Evolutionary conservation across 2,888 invertebrate species (phyloP), one percentile per base, ranked within the genome.

Genomic region (Camponotus fellah): DNA sequence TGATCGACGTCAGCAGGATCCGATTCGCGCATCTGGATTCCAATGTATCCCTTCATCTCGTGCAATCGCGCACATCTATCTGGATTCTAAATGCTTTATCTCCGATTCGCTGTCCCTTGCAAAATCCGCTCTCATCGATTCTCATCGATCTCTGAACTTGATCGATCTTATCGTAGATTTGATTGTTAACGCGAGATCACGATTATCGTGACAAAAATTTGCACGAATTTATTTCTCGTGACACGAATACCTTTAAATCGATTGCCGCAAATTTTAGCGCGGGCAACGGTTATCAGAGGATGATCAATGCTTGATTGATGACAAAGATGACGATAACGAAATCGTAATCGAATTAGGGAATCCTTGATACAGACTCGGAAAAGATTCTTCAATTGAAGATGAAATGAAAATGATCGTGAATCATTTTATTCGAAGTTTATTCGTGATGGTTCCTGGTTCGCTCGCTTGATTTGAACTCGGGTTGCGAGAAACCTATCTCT

Each of bases 401-500:
- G 56, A 56, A 66, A 43, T 32, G 17, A 46, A 46, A 37, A n/a
- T 14, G 34, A 34, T 49, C 10, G 34, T 37, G 3, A 40, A 26
- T 64, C 21, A 53, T 53, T 53, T 53, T 53, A 53, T 53, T 53
- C 8, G 53, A 49, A 6, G 49, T 49, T 49, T 49, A 49, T 49
- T 17, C 49, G 17, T 49, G 49, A 49, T 49, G 5, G 49, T 17
- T 49, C 49, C 8, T 49, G 17, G 2, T 46, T 46, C 46, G 46
- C 17, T 46, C 5, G 14, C 17, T 46, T 46, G 46, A 10, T 46
- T 17, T 46, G 17, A 8, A n/a, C 8, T 53, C 2, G 49, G 5
- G n/a, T 46, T 46, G 46, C 58, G 58, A 79, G 60, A 58, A 46
- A 60, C 14, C 68, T 68, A 46, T 79, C 46, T n/a, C 79, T 34